A percentile compares a stretch with the other conserved stretches of the same genome.
Evolutionary conservation across 2,113 vertebrate species (phyloP).

Genomic region (Columba janthina): DNA sequence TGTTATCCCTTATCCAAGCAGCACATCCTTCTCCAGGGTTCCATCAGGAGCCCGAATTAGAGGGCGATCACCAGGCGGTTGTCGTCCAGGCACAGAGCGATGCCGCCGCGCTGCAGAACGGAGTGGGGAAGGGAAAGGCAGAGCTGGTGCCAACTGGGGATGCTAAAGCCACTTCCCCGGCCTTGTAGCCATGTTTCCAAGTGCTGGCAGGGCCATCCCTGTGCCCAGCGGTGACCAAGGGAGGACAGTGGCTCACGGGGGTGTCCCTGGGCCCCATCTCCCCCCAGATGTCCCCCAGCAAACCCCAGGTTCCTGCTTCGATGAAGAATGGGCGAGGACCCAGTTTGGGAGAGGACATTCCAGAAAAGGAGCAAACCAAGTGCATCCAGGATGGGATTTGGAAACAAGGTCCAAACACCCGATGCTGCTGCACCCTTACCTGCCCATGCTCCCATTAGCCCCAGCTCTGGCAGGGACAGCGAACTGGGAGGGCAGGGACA

Average conservation of each 20-base stretch:
- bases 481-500: not conserved
- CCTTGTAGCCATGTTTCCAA: not conserved
- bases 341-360: not conserved
- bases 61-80: not conserved
- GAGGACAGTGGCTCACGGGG: accelerated
- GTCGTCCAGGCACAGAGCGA: not conserved
- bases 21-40: not conserved
- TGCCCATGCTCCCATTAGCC: accelerated
- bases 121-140: not conserved
- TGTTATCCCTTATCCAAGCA: not conserved
- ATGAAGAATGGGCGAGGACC: not conserved
- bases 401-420: accelerated
- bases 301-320: accelerated
- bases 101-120: not conserved
- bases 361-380: not conserved
- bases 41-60: not conserved
- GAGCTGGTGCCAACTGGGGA: not conserved
- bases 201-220: accelerated
- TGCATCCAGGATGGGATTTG: accelerated
- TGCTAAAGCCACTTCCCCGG: accelerated
- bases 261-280: not conserved
- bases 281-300: not conserved
- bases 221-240: not conserved
- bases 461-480: accelerated
- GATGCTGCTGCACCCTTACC: not conserved